Evolutionary conservation across 2,888 invertebrate genomes (phyloP), one percentile per base, ranked within the genome.

Genomic region (Hirtodrosophila trivittata): DNA sequence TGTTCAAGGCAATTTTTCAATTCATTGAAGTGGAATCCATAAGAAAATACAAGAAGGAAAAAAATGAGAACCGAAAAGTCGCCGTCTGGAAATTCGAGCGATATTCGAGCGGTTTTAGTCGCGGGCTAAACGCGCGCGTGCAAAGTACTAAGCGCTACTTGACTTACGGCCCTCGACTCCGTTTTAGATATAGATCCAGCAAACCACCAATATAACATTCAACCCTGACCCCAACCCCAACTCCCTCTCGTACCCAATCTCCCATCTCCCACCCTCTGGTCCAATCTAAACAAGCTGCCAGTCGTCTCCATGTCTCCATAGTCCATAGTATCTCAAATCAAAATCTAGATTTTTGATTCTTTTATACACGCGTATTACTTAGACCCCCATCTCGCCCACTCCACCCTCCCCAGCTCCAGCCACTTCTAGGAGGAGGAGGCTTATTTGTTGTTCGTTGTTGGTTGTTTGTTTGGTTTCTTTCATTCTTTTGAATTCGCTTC

Each of bases 1-100:
- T 75, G 78, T 82, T 84, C 58, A 72, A 78, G 85, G 75, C 82
- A 82, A 85, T 82, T 82, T 85, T 82, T 82, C 80, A 82, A 82
- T 82, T 82, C 83, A 85, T 82, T 85, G 83, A 85, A 82, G 85
- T 82, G 85, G 83, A 82, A 85, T 84, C 82, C 73, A 75, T 82
- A 78, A 64, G 68, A 64, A 75, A 70, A 64, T 38, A 54, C 32
- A 13, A 49, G 9, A 16, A 45, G 21, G 38, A 52, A 37, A 18
- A 28, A 38, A 5, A 38, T 16, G 26, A 14, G 47, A 49, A 28
- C 26, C 49, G 13, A 47, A 55, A 50, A 49, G 41, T 47, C 65
- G 50, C 25, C 10, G 56, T 46, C 49, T 50, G 51, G 38, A 63
- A 49, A 59, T 45, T 39, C 9, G 51, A 65, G 57, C 68, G 65